These are phyloP conservation scores for Pardalotus punctatus DNA, from an alignment of 2,113 vertebrate genomes.

Conservation along the genomic window DNA sequence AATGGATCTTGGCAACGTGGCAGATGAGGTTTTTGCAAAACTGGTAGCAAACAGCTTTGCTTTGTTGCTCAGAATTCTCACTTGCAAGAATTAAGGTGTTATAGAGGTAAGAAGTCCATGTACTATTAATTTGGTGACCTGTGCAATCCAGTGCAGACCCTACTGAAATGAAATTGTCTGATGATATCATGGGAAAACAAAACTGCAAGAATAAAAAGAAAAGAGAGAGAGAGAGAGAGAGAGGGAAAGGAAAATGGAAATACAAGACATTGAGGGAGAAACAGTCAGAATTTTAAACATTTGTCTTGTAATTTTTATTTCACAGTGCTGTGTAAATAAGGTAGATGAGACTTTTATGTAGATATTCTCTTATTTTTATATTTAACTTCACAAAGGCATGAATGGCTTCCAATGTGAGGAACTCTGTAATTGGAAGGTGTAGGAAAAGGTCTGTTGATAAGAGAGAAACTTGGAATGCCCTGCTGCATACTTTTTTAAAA, in stretches of 20 bases:
- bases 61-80: conserved; percentile 71
- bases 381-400: background rate
- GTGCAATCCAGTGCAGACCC: conserved; percentile 32
- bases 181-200: conserved; percentile 24
- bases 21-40: conserved; percentile 71
- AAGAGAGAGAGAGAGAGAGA: too few species aligned
- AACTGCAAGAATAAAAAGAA: background rate
- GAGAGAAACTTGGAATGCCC: conserved; percentile 9
- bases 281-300: background rate
- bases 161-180: conserved; percentile 47
- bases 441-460: background rate
- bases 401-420: conserved; percentile 28
- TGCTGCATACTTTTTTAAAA: background rate
- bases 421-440: background rate
- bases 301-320: conserved; percentile 27
- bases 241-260: background rate
- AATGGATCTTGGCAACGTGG: conserved; percentile 63
- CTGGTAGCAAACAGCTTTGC: conserved; percentile 70
- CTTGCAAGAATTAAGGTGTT: conserved; percentile 60
- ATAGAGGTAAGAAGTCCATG: conserved; percentile 3
- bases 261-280: background rate
- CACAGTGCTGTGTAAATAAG: conserved; percentile 32
- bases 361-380: conserved; percentile 38
- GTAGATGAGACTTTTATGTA: background rate
- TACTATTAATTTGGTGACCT: conserved; percentile 64